Evolutionary conservation across 2,113 vertebrate genomes (phyloP).

Genomic region (Cygnus atratus): DNA sequence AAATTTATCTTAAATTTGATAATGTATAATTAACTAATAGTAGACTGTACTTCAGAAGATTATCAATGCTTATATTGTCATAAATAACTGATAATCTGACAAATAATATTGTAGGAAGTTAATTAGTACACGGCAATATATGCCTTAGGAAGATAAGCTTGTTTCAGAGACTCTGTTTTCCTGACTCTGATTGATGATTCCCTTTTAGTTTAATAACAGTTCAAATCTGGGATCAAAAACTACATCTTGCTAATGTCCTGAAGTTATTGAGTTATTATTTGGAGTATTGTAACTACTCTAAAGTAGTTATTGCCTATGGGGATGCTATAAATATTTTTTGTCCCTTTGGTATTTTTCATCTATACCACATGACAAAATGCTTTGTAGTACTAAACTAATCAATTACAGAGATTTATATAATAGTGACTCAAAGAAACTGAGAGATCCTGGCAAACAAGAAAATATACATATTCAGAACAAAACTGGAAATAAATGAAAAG

Average conservation of each 20-base stretch:
- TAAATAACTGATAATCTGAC: neutral
- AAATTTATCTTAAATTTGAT: neutral
- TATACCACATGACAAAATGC: neutral
- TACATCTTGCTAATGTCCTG: neutral
- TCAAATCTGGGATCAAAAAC: neutral
- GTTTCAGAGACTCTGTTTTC: neutral
- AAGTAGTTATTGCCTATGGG: neutral
- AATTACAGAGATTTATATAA: neutral
- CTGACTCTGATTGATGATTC: neutral
- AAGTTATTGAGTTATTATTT: neutral
- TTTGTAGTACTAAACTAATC: neutral
- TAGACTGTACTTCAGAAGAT: neutral
- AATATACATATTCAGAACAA: neutral
- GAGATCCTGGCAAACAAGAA: neutral
- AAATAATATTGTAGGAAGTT: neutral
- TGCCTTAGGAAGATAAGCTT: neutral
- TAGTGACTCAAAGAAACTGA: neutral
- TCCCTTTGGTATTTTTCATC: neutral
- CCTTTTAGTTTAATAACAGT: slow-evolving; percentile 8
- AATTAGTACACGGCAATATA: neutral
- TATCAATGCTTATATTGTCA: neutral
- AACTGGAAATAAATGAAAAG: slow-evolving; percentile 1
- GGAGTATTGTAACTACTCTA: neutral
- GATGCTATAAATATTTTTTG: neutral
- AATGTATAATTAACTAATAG: neutral